Evolutionary conservation across 2,797 vertebrate genomes (phyloP), one percentile per base, ranked within the genome.

Genomic region (Cossypha heuglini): DNA sequence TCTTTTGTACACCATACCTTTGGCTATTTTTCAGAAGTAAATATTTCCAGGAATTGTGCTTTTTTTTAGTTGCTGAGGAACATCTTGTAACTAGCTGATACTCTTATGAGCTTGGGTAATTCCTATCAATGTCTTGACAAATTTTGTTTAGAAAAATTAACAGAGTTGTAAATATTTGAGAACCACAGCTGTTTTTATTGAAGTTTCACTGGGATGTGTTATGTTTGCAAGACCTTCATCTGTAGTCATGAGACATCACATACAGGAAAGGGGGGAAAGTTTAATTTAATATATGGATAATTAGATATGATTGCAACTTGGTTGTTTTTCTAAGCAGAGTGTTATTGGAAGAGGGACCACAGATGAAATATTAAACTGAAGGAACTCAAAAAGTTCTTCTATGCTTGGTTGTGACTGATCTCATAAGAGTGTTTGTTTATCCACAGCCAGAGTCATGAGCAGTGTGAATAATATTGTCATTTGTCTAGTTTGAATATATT

Each of bases 131-230:
- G 63, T 35, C 88, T 86, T 29, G 24, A 88, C 48, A 86, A 82
- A 67, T 59, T 69, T 82, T 92, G 90, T 95, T 94, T 95, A 66
- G 61, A 72, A 84, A 75, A 81, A 91, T 40, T 22, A 76, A 25
- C 13, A 64, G 74, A 51, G 38, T 78, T 83, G 58, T 90, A 96
- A 97, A 94, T 90, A 93, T 80, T 94, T 91, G 87, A 94, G 87
- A 94, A 51, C 4, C 19, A 49, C 93, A 94, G 88, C 95, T 97
- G 88, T 75, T 78, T 71, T 81, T 55, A 35, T 2, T 86, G 86
- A 55, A 67, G 19, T 21, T 73, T n/a, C 7, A 7, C 35, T 75
- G 63, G 9, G 62, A 25, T 54, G n/a, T 42, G 16, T 3, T 33
- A 8, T 19, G 40, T 88, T 86, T 77, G 54, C 62, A 80, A 33